phyloP scores from a whole-genome alignment of 2,797 vertebrate genomes.

The Ceyx erithaca region DNA sequence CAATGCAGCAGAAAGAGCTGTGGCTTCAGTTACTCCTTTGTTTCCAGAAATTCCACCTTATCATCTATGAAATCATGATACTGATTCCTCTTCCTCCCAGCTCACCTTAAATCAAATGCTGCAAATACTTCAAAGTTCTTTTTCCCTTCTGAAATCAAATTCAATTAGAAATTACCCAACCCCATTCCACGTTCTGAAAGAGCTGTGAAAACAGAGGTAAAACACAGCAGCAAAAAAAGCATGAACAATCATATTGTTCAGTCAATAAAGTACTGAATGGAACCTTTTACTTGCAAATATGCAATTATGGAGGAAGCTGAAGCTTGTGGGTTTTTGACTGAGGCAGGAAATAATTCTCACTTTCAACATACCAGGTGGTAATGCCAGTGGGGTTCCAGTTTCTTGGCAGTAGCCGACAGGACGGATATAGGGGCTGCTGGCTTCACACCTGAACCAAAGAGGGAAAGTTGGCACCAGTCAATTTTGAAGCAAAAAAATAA shows the following conservation, averaged over 20 bases:
- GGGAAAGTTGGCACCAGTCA: slow-evolving; percentile 33
- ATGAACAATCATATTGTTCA: background rate
- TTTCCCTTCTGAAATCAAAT: background rate
- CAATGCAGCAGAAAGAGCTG: background rate
- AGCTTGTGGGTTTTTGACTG: background rate
- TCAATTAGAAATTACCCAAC: background rate
- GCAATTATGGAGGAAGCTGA: background rate
- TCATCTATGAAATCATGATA: background rate
- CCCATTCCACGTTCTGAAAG: background rate
- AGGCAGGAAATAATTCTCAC: background rate
- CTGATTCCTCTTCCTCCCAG: background rate
- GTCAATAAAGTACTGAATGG: background rate
- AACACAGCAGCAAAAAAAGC: background rate
- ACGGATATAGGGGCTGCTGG: slow-evolving; percentile 88
- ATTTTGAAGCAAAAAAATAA: background rate
- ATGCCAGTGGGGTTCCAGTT: slow-evolving; percentile 84
- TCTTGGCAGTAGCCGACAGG: slow-evolving; percentile 91
- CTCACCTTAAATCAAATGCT: background rate
- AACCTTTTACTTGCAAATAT: background rate
- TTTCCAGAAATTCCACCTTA: background rate
- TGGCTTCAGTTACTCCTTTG: background rate
- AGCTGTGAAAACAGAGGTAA: background rate
- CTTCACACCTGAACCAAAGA: slow-evolving; percentile 85
- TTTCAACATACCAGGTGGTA: slow-evolving; percentile 87
- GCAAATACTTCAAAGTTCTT: background rate